Evolutionary conservation across 2,888 invertebrate species (phyloP).

Genomic region (Idaea straminata): DNA sequence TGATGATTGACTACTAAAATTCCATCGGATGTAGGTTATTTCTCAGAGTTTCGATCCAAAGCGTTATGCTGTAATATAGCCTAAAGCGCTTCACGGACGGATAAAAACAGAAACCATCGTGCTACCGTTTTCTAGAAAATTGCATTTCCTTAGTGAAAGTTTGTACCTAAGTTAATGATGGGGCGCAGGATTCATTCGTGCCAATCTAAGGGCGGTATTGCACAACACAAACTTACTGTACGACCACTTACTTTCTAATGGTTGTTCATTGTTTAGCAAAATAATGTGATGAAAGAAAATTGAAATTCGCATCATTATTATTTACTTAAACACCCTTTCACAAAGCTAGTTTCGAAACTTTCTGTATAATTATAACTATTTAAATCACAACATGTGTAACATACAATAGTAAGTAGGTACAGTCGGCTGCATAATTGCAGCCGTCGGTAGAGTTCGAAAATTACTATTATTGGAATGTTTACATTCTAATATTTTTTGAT

Average conservation of each 20-base stretch:
- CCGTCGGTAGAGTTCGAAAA: too few relatives aligned
- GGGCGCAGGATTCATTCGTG: conserved; percentile 63
- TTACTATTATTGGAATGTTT: too few relatives aligned
- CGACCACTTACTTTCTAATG: conserved; percentile 47
- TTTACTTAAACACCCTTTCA: too few relatives aligned
- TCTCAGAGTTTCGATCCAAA: conserved; percentile 54
- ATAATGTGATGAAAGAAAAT: not conserved
- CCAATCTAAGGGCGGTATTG: conserved; percentile 61
- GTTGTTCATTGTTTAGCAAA: conserved; percentile 28
- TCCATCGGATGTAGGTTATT: conserved; percentile 54
- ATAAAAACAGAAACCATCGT: conserved; percentile 72
- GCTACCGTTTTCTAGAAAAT: conserved; percentile 80
- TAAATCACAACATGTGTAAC: not conserved
- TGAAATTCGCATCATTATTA: not conserved
- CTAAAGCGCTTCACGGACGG: conserved; percentile 60
- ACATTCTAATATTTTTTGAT: too few relatives aligned
- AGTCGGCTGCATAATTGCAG: too few relatives aligned
- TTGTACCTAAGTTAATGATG: conserved; percentile 50
- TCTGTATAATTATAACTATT: conserved; percentile 12
- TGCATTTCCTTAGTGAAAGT: conserved; percentile 77
- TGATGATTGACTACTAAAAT: conserved; percentile 44
- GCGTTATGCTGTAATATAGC: conserved; percentile 66
- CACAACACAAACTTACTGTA: conserved; percentile 39
- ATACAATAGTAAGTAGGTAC: too few relatives aligned
- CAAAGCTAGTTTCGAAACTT: conserved; percentile 17